A percentile compares a stretch with the other conserved stretches of the same genome.
Evolutionary conservation across 2,888 invertebrate genomes (phyloP).

Genomic region (Baccha elongata): DNA sequence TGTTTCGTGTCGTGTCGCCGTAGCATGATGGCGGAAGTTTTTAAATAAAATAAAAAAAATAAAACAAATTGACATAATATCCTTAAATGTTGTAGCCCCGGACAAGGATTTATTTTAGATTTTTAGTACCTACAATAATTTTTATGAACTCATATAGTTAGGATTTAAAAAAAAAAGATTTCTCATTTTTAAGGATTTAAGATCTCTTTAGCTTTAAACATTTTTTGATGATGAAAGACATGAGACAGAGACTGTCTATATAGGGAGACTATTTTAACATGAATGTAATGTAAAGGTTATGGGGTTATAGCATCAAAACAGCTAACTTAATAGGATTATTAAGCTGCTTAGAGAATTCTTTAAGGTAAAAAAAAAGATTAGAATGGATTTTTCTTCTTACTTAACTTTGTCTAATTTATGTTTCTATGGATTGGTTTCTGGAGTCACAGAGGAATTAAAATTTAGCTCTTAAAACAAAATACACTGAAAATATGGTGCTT

Average conservation of each 20-base stretch:
- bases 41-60: background rate
- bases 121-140: background rate
- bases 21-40: background rate
- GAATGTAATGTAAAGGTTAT: constrained; percentile 1
- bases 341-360: background rate
- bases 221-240: background rate
- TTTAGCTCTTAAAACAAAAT: too few relatives aligned
- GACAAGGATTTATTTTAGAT: constrained; percentile 1
- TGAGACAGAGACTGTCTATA: background rate
- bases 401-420: background rate
- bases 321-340: constrained; percentile 21
- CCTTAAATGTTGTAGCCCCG: background rate
- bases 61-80: constrained; percentile 5
- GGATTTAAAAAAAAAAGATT: background rate
- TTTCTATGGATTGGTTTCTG: background rate
- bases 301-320: background rate
- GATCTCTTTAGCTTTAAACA: background rate
- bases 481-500: too few relatives aligned
- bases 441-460: too few relatives aligned
- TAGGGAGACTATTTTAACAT: background rate
- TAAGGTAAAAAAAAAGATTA: background rate
- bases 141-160: background rate
- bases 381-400: background rate
- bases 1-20: background rate
- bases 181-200: background rate